phyloP scores from a whole-genome alignment of 2,888 invertebrate species.

The Sepiola atlantica region DNA sequence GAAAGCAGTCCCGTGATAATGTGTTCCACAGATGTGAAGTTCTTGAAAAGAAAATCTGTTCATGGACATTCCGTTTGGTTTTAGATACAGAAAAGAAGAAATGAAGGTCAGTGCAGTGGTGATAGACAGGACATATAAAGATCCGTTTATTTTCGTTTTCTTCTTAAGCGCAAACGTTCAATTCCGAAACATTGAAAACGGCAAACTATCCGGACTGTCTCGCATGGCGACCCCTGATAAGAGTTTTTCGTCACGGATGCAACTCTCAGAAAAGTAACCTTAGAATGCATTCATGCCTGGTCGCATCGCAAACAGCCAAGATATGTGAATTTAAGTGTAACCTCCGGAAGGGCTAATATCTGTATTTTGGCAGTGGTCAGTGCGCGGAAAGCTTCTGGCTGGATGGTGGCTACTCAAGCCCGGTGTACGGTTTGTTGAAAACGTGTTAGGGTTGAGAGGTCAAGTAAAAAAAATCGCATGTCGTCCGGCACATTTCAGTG shows the following conservation, averaged over 20 bases:
- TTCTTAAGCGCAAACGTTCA: too few species aligned
- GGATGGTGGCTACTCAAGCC: constrained; percentile 2
- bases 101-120: too few species aligned
- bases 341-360: not conserved
- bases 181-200: too few species aligned
- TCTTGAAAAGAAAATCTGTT: too few species aligned
- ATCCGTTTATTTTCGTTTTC: too few species aligned
- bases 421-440: not conserved
- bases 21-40: too few species aligned
- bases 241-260: not conserved
- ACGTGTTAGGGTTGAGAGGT: not conserved
- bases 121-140: too few species aligned
- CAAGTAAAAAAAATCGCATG: not conserved
- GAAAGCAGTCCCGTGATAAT: too few species aligned
- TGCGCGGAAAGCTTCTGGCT: not conserved
- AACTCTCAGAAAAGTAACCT: not conserved
- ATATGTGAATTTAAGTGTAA: not conserved
- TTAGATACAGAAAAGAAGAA: too few species aligned
- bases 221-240: not conserved
- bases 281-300: not conserved
- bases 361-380: not conserved
- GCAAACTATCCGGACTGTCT: too few species aligned
- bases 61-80: too few species aligned
- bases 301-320: not conserved
- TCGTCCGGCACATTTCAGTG: not conserved